Conservation (phyloP, 1,140 invertebrate species). For the Chymomyza costata region DNA sequence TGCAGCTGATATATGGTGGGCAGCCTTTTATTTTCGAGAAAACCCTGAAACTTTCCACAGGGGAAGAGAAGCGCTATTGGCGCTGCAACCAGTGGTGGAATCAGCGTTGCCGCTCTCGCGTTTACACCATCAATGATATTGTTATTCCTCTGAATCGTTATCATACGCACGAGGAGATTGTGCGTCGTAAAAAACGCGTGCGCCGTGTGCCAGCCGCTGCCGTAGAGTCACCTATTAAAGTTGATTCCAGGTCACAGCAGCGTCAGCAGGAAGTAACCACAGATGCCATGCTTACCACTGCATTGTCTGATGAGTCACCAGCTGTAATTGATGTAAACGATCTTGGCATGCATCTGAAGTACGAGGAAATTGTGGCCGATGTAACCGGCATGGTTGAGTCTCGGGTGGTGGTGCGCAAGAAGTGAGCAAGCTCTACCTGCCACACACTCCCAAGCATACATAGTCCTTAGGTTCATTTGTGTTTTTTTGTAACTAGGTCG, state of each 20-base stretch:
- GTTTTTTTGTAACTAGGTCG: too few relatives aligned
- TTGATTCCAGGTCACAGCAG: conserved; percentile 19
- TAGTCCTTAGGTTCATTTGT: conserved; percentile 10
- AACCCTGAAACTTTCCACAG: conserved; percentile 59
- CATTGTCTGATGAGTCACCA: conserved; percentile 43
- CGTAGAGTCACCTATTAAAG: conserved; percentile 5
- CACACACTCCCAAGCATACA: neutral
- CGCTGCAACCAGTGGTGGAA: conserved; percentile 75
- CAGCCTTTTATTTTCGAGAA: conserved; percentile 75
- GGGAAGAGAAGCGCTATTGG: conserved; percentile 72
- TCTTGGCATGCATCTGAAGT: conserved; percentile 70
- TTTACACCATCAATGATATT: conserved; percentile 69
- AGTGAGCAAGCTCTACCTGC: conserved; percentile 38
- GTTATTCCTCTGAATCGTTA: conserved; percentile 68
- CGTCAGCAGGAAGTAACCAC: conserved; percentile 32
- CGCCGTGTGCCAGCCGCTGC: conserved; percentile 38
- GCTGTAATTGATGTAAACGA: conserved; percentile 60
- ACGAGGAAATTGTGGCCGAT: conserved; percentile 71
- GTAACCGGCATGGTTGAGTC: conserved; percentile 53
- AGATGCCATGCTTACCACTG: conserved; percentile 49
- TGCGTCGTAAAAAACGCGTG: conserved; percentile 66
- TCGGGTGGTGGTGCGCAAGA: conserved; percentile 40
- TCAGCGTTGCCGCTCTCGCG: conserved; percentile 70
- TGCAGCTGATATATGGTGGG: conserved; percentile 72
- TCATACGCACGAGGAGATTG: conserved; percentile 74